Conservation (phyloP, 2,888 invertebrate species). For the Ptychoptera contaminata region DNA sequence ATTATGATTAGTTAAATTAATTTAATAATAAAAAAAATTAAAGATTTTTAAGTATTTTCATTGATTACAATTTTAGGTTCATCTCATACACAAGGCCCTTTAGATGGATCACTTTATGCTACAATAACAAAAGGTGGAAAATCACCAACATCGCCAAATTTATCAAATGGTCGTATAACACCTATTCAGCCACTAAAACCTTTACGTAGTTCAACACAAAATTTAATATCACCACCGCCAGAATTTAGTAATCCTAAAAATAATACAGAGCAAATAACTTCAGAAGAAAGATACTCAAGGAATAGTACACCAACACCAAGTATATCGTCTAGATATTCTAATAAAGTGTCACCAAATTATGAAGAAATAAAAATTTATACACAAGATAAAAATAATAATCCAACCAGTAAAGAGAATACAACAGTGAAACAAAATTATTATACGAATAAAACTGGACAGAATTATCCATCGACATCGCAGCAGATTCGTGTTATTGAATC, state of each 20-base stretch:
- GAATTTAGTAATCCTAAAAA: slow-evolving; percentile 11
- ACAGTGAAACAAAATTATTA: background rate
- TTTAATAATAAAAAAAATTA: background rate
- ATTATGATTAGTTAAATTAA: too few species aligned
- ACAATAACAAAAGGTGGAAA: slow-evolving; percentile 32
- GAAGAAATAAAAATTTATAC: too few species aligned
- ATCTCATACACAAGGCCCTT: slow-evolving; percentile 61
- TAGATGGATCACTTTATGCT: slow-evolving; percentile 85
- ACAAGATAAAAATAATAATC: background rate
- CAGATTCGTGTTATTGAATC: slow-evolving; percentile 10
- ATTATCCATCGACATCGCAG: slow-evolving; percentile 6
- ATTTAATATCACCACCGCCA: slow-evolving; percentile 13
- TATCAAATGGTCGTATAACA: background rate
- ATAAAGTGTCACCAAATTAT: background rate
- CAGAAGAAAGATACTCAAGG: too few species aligned
- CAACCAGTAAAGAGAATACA: slow-evolving; percentile 2
- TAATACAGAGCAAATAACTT: too few species aligned
- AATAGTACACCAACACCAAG: slow-evolving; percentile 1
- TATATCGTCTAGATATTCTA: too few species aligned
- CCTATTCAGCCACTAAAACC: background rate
- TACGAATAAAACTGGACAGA: too few species aligned
- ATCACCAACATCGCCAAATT: slow-evolving; percentile 10
- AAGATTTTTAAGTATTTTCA: background rate
- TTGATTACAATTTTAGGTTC: slow-evolving; percentile 9
- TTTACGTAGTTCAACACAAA: slow-evolving; percentile 4